Base-by-base conservation (phyloP, 2,888 invertebrate species). In the Gandaritis pyraliata region DNA sequence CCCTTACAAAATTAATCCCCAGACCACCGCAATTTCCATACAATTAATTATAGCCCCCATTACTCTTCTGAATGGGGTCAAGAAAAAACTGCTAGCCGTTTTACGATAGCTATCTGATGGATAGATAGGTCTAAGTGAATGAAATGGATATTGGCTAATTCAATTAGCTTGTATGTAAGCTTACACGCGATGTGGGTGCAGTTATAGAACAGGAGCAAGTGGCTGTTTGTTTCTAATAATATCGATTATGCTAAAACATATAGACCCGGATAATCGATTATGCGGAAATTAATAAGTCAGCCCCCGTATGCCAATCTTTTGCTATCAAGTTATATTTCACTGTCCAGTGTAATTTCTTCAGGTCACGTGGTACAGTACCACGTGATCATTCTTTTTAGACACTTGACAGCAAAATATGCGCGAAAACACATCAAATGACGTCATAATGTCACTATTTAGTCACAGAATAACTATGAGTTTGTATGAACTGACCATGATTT, bases 81-180 rank as follows among this genome's bases (percentile, higher is more conserved):
- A 56, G 58, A 67, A 66, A 68, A 70, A 71, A 71, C 65, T 45
- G 51, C 64, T 71, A 63, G 61, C 64, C 64, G 65, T 72, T 74
- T 73, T 49, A 61, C 64, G 75, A 76, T 72, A 69, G 57, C 72
- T 65, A 73, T 72, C 76, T 66, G 49, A 60, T 70, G 66, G 72
- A 72, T 69, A 75, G 82, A 80, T 82, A 80, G 73, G 69, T 30
- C 55, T 83, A 84, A 87, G 80, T 87, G 84, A 80, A 85, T 85
- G 81, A 72, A 80, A 82, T 77, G 73, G 77, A 75, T 83, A 85
- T 82, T 80, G 81, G 76, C 77, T 89, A 88, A 89, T 89, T 85
- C 82, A 89, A 90, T 90, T 89, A 90, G 65, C 65, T 65, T 70
- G 75, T 70, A 56, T 66, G 58, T 69, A 58, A 66, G 72, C 71